Percentiles rank a stretch among this genome's conserved stretches.
Conservation (phyloP, 2,888 invertebrate species). For the Clivina fossor region DNA sequence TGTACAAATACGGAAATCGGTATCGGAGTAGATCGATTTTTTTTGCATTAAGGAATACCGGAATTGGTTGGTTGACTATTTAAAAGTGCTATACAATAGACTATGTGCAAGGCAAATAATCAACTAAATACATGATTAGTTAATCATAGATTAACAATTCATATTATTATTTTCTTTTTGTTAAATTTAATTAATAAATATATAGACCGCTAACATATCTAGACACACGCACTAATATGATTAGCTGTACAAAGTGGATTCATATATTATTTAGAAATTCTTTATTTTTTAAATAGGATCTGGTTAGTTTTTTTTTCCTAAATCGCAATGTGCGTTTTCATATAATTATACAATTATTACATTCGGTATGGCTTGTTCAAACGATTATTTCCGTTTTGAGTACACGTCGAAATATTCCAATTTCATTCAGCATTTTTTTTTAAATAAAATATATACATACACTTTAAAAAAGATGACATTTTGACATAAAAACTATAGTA, state of each 20-base stretch:
- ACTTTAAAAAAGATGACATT: too few species aligned
- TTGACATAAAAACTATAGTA: too few species aligned
- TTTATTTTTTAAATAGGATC: neutral
- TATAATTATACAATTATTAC: constrained; percentile 11
- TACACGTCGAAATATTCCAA: too few species aligned
- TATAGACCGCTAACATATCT: constrained; percentile 25
- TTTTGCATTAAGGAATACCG: too few species aligned
- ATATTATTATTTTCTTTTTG: constrained; percentile 2
- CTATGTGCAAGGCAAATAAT: constrained; percentile 34
- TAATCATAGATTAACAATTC: constrained; percentile 20
- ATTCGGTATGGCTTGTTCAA: constrained; percentile 19
- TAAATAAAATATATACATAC: too few species aligned
- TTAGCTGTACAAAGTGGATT: constrained; percentile 31
- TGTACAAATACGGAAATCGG: too few species aligned
- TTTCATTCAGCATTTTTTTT: too few species aligned
- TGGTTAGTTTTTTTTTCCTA: constrained; percentile 50
- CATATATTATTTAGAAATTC: constrained; percentile 1
- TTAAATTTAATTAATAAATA: constrained; percentile 15
- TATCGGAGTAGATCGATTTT: too few species aligned
- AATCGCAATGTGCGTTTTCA: constrained; percentile 50
- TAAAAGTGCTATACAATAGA: constrained; percentile 31
- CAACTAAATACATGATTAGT: constrained; percentile 19
- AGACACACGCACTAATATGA: constrained; percentile 30
- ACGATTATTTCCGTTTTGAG: too few species aligned
- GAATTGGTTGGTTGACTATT: neutral